These are phyloP conservation scores for Dynastes tityus DNA, from an alignment of 2,888 invertebrate genomes.

Conservation along the genomic window DNA sequence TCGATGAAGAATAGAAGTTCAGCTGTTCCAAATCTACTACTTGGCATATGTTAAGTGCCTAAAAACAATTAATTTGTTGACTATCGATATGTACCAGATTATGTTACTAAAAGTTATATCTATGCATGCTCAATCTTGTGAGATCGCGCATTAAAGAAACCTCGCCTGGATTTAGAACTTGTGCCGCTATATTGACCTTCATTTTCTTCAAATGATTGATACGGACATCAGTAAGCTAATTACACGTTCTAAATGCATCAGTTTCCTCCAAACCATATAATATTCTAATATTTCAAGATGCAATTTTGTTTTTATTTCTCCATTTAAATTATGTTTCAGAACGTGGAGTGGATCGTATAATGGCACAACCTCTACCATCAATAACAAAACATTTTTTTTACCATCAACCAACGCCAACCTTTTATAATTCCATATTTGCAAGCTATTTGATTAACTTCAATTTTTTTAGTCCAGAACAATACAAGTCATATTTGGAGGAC, in stretches of 20 bases:
- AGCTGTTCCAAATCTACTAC: neutral
- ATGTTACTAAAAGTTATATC: neutral
- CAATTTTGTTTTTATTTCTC: neutral
- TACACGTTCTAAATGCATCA: neutral
- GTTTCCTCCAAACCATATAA: neutral
- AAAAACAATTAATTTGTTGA: neutral
- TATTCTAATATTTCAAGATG: neutral
- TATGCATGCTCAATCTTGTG: neutral
- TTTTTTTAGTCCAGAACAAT: no score
- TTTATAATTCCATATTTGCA: conserved; percentile 2
- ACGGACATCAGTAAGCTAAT: neutral
- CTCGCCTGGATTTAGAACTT: neutral
- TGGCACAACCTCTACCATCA: no score
- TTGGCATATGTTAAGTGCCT: neutral
- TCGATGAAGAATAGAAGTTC: neutral
- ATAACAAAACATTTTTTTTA: no score
- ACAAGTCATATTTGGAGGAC: no score
- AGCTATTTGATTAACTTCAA: no score
- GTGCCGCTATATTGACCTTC: neutral
- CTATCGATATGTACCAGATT: neutral
- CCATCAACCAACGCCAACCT: no score
- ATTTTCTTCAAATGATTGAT: neutral
- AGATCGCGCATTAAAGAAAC: neutral
- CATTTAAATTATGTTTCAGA: neutral
- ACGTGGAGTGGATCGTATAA: no score